Evolutionary conservation across 1,140 invertebrate genomes (phyloP).

Genomic region (Lepidurus arcticus): DNA sequence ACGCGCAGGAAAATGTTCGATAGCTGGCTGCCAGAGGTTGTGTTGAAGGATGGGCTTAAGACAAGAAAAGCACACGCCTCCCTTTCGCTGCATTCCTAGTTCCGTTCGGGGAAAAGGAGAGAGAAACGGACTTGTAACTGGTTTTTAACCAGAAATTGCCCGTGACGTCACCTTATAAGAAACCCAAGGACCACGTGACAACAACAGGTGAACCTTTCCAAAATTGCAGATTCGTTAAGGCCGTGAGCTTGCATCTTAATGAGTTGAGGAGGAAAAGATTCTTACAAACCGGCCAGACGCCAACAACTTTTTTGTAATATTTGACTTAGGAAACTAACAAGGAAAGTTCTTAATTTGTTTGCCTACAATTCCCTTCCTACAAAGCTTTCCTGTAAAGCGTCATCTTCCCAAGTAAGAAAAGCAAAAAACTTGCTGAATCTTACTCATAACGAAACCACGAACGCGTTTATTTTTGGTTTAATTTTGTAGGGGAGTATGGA

Average conservation of each 20-base stretch:
- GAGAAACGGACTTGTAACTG: neutral
- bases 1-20: neutral
- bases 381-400: neutral
- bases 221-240: conserved; percentile 11
- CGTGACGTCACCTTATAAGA: neutral
- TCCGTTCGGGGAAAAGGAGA: neutral
- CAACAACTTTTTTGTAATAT: neutral
- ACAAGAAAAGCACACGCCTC: neutral
- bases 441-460: neutral
- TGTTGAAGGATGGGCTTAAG: conserved; percentile 14
- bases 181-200: neutral
- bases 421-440: neutral
- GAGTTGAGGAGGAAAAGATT: neutral
- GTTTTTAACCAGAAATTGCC: neutral
- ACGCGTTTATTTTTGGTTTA: neutral
- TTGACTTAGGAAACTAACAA: neutral
- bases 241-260: conserved; percentile 2
- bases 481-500: neutral
- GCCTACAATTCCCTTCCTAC: neutral
- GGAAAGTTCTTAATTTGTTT: neutral
- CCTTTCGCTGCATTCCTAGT: neutral
- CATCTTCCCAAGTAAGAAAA: too few species aligned
- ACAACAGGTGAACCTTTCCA: conserved; percentile 5
- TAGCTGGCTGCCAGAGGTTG: neutral
- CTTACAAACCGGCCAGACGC: neutral